Percentiles rank a stretch among this genome's conserved stretches.
Conservation (phyloP, 2,797 vertebrate species). For the Lacerta agilis region DNA sequence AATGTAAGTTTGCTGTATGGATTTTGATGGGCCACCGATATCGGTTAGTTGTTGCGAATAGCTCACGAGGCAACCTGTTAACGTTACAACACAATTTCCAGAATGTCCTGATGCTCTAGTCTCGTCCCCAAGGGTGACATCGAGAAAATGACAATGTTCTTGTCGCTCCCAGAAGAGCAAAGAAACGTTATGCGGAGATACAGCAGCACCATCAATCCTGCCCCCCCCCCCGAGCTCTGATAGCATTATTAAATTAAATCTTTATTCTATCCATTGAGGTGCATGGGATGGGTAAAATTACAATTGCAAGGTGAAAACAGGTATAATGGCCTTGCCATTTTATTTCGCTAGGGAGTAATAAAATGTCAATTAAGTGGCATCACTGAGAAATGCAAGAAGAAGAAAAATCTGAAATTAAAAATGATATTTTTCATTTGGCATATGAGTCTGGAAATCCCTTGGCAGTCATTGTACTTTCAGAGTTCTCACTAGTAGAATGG, state of each 20-base stretch:
- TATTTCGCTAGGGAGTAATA: constrained; percentile 24
- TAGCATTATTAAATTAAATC: constrained; percentile 58
- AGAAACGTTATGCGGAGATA: neutral
- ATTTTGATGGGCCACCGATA: neutral
- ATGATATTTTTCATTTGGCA: neutral
- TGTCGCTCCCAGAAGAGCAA: constrained; percentile 14
- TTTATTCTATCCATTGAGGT: constrained; percentile 48
- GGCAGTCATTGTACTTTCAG: neutral
- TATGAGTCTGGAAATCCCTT: neutral
- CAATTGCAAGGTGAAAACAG: constrained; percentile 46
- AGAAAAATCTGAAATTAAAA: neutral
- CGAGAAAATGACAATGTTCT: constrained; percentile 30
- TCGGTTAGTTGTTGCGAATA: neutral
- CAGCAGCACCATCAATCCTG: neutral
- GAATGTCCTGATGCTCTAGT: neutral
- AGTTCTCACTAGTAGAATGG: neutral
- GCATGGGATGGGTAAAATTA: constrained; percentile 32
- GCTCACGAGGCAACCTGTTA: neutral
- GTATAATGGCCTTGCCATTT: constrained; percentile 41
- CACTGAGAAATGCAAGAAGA: constrained; percentile 11
- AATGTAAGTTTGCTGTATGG: neutral
- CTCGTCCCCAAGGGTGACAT: constrained; percentile 28
- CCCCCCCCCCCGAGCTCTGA: neutral
- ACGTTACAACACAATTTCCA: constrained; percentile 6
- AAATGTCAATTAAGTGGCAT: constrained; percentile 34